Base-by-base conservation (phyloP, 2,888 invertebrate species). In the Rhopalosiphum nymphaeae region DNA sequence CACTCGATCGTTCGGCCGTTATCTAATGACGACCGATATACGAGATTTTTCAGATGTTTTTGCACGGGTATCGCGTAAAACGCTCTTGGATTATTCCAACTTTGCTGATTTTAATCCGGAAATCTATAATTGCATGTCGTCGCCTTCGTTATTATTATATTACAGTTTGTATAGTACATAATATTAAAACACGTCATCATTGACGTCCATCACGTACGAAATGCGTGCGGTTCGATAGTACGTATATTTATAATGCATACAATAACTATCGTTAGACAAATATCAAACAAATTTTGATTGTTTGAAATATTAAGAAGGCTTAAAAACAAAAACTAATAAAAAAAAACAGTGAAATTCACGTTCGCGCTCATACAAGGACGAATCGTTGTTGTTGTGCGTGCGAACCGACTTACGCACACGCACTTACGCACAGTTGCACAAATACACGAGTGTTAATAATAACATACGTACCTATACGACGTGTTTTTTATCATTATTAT, bases 151-250 rank as follows among this genome's bases (percentile, higher is more conserved):
- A 4, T 67, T 9, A 16, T 67, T 26, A 46, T 78, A 36, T 78
- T 36, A 78, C 5, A 36, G 36, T 78, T 78, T 2, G 21, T 78
- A 78, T 1, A 21, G 36, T 78, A 78, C 78, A 78, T 78, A 36
- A 78, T 78, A 25, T 36, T n/a, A 61, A 36, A 90, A 67, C 90
- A 46, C 67, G 10, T 46, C 36, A 49, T 44, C 29, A n/a, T 67
- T 29, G 90, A 90, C 46, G 90, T 90, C n/a, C 44, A 56, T 85
- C 91, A 91, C 91, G 85, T 85, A 85, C 44, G 21, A 56, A 91
- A 44, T 56, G 85, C 84, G 91, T 57, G 78, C 36, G 16, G 53
- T 91, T 85, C n/a, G 56, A 67, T 56, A 16, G 42, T 85, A 53
- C 57, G 29, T 13, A 56, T 88, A 26, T 36, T n/a, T n/a, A 7